Evolutionary conservation across 2,113 vertebrate species (phyloP).

Genomic region (Panthera uncia): DNA sequence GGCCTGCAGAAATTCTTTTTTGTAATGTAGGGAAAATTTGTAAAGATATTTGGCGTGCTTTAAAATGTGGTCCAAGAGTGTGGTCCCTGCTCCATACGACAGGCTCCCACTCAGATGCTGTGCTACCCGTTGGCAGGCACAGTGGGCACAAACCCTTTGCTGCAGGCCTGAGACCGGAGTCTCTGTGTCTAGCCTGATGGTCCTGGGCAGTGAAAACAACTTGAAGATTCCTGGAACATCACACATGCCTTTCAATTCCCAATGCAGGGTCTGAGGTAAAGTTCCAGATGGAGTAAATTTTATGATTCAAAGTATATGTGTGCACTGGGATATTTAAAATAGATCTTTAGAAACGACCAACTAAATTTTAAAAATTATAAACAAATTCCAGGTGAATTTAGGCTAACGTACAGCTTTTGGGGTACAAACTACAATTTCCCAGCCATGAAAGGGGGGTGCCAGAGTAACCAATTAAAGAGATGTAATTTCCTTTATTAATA

Average conservation of each 20-base stretch:
- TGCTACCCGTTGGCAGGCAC: not conserved
- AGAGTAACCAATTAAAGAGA: not conserved
- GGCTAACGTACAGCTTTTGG: not conserved
- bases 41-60: not conserved
- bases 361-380: not conserved
- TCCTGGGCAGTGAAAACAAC: not conserved
- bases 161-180: not conserved
- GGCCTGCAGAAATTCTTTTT: not conserved
- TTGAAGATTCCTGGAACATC: not conserved
- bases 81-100: rapidly evolving
- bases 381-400: not conserved
- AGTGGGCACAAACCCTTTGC: rapidly evolving
- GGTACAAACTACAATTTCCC: not conserved
- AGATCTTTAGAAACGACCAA: slow-evolving; percentile 41
- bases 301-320: slow-evolving; percentile 18
- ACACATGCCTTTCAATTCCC: not conserved
- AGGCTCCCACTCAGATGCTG: not conserved
- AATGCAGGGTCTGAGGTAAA: not conserved
- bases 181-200: not conserved
- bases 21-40: not conserved
- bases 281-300: not conserved
- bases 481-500: not conserved
- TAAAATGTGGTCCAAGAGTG: rapidly evolving
- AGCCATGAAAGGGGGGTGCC: not conserved
- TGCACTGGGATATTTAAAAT: not conserved